phyloP scores from a whole-genome alignment of 2,888 invertebrate genomes.

The Amblyteles armatorius region DNA sequence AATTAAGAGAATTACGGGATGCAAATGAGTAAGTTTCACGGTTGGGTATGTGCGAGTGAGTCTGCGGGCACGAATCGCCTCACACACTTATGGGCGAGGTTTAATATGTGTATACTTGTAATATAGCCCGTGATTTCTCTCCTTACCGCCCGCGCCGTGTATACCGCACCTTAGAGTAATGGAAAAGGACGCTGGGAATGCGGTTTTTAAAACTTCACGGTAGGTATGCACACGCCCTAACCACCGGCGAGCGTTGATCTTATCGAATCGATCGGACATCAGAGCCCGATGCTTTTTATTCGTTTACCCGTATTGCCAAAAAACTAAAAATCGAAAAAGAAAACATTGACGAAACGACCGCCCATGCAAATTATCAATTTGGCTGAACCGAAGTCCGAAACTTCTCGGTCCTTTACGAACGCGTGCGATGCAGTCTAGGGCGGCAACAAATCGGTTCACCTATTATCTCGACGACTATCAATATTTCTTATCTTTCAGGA shows the following conservation, averaged over 20 bases:
- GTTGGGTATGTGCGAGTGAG: slow-evolving; percentile 13
- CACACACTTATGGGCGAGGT: neutral
- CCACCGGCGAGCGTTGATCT: slow-evolving; percentile 50
- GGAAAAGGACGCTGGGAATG: slow-evolving; percentile 26
- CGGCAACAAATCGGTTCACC: no score
- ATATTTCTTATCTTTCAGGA: no score
- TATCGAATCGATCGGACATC: slow-evolving; percentile 48
- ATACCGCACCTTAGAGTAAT: slow-evolving; percentile 17
- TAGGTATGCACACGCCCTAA: slow-evolving; percentile 40
- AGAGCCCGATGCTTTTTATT: slow-evolving; percentile 27
- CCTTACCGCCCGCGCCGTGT: slow-evolving; percentile 36
- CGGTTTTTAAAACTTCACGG: slow-evolving; percentile 35
- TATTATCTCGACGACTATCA: no score
- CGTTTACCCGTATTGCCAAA: slow-evolving; percentile 23
- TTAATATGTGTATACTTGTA: neutral
- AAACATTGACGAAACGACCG: slow-evolving; percentile 45
- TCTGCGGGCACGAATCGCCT: neutral
- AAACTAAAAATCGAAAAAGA: slow-evolving; percentile 9
- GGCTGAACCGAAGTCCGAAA: slow-evolving; percentile 13
- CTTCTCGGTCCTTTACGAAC: neutral
- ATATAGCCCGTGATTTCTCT: slow-evolving; percentile 47
- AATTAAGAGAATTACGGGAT: slow-evolving; percentile 70
- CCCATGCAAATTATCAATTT: slow-evolving; percentile 56
- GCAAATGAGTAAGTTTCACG: slow-evolving; percentile 65
- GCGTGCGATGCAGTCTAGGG: no score